These are phyloP conservation scores for Colinus virginianus DNA, from an alignment of 2,113 vertebrate species.

Conservation along the genomic window DNA sequence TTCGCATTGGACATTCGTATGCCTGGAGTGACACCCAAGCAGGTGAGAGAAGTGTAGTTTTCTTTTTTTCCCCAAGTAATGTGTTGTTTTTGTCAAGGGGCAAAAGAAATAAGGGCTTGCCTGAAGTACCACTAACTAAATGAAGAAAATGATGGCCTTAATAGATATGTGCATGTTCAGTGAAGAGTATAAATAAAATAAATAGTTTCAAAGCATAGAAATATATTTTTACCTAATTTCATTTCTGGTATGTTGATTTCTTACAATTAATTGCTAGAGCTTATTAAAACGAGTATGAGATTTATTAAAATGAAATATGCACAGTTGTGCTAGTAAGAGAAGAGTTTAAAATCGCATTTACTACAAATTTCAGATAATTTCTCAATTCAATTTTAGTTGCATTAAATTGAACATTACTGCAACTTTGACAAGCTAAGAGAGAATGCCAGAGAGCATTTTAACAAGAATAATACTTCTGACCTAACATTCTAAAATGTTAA, in stretches of 20 bases:
- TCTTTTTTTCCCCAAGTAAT: not conserved
- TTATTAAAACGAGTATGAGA: not conserved
- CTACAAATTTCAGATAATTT: not conserved
- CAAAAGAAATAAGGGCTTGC: not conserved
- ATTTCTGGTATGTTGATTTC: not conserved
- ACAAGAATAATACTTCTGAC: not conserved
- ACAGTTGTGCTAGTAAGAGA: not conserved
- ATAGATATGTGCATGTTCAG: not conserved
- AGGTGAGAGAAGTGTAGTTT: constrained; percentile 77
- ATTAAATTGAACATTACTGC: not conserved
- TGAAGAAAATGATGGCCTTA: not conserved
- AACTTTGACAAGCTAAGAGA: not conserved
- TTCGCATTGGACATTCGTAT: constrained; percentile 91
- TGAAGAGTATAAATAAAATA: not conserved
- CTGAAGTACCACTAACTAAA: not conserved
- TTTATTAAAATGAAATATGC: constrained; percentile 4
- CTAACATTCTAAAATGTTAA: not conserved
- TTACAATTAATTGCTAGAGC: not conserved
- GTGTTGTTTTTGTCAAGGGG: not conserved
- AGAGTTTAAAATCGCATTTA: not conserved
- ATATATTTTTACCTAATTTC: not conserved
- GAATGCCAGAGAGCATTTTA: not conserved
- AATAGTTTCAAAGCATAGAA: not conserved
- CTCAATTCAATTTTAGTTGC: not conserved
- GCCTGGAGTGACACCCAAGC: constrained; percentile 89